A percentile compares a stretch with the other conserved stretches of the same genome.
Conservation (phyloP, 2,888 invertebrate genomes). For the Scaptodrosophila latifasciaeformis region DNA sequence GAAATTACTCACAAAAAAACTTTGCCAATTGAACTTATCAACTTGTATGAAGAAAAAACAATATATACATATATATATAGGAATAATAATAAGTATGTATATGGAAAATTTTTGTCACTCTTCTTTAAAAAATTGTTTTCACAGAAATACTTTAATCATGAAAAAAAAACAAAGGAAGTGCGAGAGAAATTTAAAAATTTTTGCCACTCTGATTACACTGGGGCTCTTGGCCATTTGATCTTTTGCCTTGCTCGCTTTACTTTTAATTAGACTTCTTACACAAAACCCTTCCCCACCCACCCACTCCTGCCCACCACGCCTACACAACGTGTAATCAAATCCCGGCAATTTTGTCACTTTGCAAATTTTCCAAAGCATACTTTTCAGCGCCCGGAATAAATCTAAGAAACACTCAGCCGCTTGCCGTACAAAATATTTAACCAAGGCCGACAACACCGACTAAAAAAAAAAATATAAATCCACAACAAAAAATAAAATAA, state of each 20-base stretch:
- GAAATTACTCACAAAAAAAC: slow-evolving; percentile 49
- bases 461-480: slow-evolving; percentile 3
- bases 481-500: too few species aligned
- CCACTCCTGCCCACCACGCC: neutral
- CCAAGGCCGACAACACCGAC: slow-evolving; percentile 13
- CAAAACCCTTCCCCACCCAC: neutral
- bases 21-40: slow-evolving; percentile 47
- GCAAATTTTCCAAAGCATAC: slow-evolving; percentile 36
- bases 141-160: too few species aligned
- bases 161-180: too few species aligned
- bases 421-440: slow-evolving; percentile 24
- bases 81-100: too few species aligned
- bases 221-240: too few species aligned
- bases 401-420: slow-evolving; percentile 1
- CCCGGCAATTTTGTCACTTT: slow-evolving; percentile 53
- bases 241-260: slow-evolving; percentile 28
- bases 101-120: too few species aligned
- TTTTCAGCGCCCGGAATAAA: slow-evolving; percentile 27
- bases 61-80: too few species aligned
- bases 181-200: too few species aligned
- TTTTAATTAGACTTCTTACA: slow-evolving; percentile 52
- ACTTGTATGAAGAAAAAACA: too few species aligned
- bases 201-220: neutral
- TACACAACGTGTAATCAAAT: slow-evolving; percentile 55
- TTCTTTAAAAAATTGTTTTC: too few species aligned